phyloP scores from a whole-genome alignment of 2,888 invertebrate species.

The Drosophila subquinaria region DNA sequence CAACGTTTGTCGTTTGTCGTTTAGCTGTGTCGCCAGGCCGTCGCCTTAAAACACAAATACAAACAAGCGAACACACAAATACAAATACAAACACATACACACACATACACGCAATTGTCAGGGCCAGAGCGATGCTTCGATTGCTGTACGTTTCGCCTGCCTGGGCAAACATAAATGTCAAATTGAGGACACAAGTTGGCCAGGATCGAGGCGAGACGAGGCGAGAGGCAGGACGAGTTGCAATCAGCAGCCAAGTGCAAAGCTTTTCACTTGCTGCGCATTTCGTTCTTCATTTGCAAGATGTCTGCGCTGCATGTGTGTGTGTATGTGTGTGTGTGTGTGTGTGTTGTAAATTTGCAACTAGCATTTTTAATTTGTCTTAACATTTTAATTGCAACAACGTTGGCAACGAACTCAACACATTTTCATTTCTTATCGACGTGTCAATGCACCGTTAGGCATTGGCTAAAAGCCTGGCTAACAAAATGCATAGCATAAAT shows the following conservation, averaged over 20 bases:
- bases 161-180: constrained; percentile 74
- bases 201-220: constrained; percentile 12
- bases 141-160: constrained; percentile 54
- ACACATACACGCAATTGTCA: constrained; percentile 44
- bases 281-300: constrained; percentile 46
- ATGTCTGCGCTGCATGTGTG: constrained; percentile 19
- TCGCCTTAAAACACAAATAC: constrained; percentile 42
- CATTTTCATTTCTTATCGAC: constrained; percentile 71
- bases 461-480: constrained; percentile 49
- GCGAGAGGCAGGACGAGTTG: constrained; percentile 20
- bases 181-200: constrained; percentile 72
- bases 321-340: background rate
- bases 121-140: constrained; percentile 56
- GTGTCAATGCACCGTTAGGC: constrained; percentile 60
- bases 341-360: constrained; percentile 24
- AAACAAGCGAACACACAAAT: constrained; percentile 28
- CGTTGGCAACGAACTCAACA: constrained; percentile 33
- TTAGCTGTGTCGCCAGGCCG: constrained; percentile 52
- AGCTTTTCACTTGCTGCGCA: constrained; percentile 61
- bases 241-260: constrained; percentile 74
- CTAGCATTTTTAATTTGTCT: constrained; percentile 75
- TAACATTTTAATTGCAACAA: constrained; percentile 76
- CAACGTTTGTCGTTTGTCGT: constrained; percentile 44
- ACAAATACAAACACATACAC: constrained; percentile 12
- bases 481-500: constrained; percentile 32